These are phyloP conservation scores for Archocentrus centrarchus DNA, from an alignment of 2,113 vertebrate genomes.

Conservation along the genomic window DNA sequence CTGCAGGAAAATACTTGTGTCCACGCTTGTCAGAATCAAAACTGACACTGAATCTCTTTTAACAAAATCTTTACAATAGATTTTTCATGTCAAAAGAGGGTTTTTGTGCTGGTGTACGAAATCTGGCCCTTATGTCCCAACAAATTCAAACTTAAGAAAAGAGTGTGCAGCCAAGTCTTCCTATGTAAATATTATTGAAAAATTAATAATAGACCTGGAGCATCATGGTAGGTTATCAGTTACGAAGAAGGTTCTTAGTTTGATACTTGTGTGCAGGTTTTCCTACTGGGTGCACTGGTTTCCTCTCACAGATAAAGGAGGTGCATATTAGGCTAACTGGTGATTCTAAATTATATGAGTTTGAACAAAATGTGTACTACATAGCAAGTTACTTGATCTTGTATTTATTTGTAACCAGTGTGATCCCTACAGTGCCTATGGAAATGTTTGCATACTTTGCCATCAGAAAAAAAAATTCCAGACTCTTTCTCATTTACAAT, in stretches of 20 bases:
- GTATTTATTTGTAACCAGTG: not conserved
- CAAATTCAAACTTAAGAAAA: not conserved
- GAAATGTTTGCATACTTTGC: conserved; percentile 1
- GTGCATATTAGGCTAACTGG: not conserved
- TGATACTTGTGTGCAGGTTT: not conserved
- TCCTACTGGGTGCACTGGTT: not conserved
- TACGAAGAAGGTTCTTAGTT: not conserved
- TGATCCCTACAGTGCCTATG: not conserved
- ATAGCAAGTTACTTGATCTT: not conserved
- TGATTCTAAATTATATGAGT: conserved; percentile 1
- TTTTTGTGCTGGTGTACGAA: not conserved
- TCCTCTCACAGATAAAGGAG: not conserved
- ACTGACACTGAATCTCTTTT: not conserved
- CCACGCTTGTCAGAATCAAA: not conserved
- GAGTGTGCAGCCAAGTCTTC: not conserved
- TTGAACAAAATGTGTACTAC: not conserved
- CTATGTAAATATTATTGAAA: too few relatives aligned
- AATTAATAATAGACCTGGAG: not conserved
- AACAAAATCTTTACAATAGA: not conserved
- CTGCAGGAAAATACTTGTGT: not conserved
- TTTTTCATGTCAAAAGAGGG: not conserved
- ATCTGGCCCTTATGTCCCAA: not conserved
- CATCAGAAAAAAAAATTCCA: not conserved
- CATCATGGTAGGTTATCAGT: not conserved
- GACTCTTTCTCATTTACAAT: conserved; percentile 16